Conservation (phyloP, 2,113 vertebrate species). For the Rana temporaria region DNA sequence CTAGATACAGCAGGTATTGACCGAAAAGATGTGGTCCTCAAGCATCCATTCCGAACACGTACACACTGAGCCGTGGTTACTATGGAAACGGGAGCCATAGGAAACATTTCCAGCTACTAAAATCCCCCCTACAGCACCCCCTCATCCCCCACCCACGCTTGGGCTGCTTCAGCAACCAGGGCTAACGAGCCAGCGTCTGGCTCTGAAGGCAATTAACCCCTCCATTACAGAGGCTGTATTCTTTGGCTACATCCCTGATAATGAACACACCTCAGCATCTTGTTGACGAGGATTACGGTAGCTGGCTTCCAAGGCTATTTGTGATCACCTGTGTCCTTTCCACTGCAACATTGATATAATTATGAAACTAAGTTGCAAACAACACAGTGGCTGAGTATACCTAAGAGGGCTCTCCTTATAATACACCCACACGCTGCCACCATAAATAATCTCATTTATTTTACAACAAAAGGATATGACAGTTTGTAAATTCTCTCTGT, state of each 20-base stretch:
- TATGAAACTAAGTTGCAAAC: not conserved
- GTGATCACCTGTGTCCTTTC: not conserved
- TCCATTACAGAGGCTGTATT: slow-evolving; percentile 44
- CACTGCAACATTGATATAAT: not conserved
- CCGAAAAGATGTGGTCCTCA: slow-evolving; percentile 50
- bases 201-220: slow-evolving; percentile 53
- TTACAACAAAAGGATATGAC: slow-evolving; percentile 1
- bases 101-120: slow-evolving; percentile 56
- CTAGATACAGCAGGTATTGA: slow-evolving; percentile 56
- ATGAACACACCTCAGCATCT: not conserved
- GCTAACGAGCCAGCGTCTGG: slow-evolving; percentile 55
- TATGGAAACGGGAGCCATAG: slow-evolving; percentile 50
- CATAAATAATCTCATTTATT: not conserved
- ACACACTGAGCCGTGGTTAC: slow-evolving; percentile 56
- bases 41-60: slow-evolving; percentile 57
- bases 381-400: not conserved
- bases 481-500: not conserved
- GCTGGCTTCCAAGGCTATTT: not conserved
- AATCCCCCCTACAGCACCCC: slow-evolving; percentile 52
- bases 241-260: not conserved
- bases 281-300: not conserved
- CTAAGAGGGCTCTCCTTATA: not conserved
- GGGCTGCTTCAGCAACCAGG: slow-evolving; percentile 57
- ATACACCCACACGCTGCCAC: not conserved
- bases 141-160: slow-evolving; percentile 55